Conservation (phyloP, 2,888 invertebrate genomes). For the Nomada fucata region DNA sequence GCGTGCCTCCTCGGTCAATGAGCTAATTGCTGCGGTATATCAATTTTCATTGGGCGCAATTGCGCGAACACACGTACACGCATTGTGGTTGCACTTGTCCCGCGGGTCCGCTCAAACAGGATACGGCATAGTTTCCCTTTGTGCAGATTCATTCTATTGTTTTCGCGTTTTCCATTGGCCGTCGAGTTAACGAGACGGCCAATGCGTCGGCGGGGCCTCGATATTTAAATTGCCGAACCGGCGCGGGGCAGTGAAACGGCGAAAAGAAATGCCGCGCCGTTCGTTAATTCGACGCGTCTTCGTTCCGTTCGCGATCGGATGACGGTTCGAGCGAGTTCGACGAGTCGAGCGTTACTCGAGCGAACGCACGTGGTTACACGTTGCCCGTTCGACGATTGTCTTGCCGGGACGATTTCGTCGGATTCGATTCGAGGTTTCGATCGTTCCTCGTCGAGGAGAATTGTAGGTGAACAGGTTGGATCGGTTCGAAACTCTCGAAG, state of each 20-base stretch:
- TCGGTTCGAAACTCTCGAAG: no score
- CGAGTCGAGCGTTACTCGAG: neutral
- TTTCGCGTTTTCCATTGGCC: slow-evolving; percentile 51
- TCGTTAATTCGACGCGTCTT: neutral
- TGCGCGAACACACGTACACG: slow-evolving; percentile 75
- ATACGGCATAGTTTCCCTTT: slow-evolving; percentile 71
- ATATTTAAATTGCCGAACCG: slow-evolving; percentile 24
- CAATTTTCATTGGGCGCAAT: slow-evolving; percentile 82
- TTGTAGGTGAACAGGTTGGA: no score
- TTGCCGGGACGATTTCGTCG: no score
- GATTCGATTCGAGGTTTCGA: no score
- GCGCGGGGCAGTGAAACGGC: neutral
- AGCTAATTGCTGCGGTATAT: slow-evolving; percentile 80
- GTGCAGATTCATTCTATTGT: slow-evolving; percentile 59
- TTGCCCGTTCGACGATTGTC: no score
- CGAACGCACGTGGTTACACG: no score
- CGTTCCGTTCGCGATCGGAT: neutral
- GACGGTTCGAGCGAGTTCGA: neutral
- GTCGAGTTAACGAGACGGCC: slow-evolving; percentile 29
- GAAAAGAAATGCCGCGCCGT: slow-evolving; percentile 9
- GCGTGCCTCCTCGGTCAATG: slow-evolving; percentile 76
- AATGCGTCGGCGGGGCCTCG: slow-evolving; percentile 20
- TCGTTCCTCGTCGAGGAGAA: no score
- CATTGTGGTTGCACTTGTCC: slow-evolving; percentile 75
- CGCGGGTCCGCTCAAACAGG: slow-evolving; percentile 77